Evolutionary conservation across 2,797 vertebrate species (phyloP).

Genomic region (Benthosema pterotum): DNA sequence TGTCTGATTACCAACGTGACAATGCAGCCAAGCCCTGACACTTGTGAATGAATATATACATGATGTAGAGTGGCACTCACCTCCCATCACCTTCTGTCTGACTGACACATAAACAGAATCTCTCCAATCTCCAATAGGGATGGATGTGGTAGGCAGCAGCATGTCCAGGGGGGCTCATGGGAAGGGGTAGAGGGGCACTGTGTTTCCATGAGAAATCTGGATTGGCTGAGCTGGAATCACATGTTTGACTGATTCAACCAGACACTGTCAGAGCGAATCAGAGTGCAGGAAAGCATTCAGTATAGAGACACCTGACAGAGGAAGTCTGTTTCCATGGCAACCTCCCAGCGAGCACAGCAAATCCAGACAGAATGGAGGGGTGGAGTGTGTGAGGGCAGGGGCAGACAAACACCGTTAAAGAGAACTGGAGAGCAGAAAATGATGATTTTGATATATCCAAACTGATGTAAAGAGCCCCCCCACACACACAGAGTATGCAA

Average conservation of each 20-base stretch:
- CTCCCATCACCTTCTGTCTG: background rate
- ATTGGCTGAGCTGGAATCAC: constrained; percentile 57
- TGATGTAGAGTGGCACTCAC: background rate
- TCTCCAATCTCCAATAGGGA: constrained; percentile 4
- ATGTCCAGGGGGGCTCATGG: background rate
- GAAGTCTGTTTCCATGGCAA: constrained; percentile 76
- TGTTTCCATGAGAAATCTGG: constrained; percentile 21
- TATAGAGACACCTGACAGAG: constrained; percentile 67
- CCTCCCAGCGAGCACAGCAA: constrained; percentile 25
- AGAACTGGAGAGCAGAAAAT: constrained; percentile 24
- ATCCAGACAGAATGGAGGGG: constrained; percentile 20
- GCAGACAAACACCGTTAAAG: constrained; percentile 15
- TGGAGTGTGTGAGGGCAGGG: background rate
- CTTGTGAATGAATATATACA: background rate
- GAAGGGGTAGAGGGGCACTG: background rate
- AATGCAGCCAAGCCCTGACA: background rate
- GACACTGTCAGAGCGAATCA: constrained; percentile 66
- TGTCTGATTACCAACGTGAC: background rate
- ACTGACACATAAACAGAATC: background rate
- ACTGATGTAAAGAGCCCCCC: constrained; percentile 4
- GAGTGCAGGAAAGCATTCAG: constrained; percentile 48
- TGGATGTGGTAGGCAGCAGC: background rate
- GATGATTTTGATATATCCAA: constrained; percentile 28
- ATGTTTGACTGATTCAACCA: constrained; percentile 64
- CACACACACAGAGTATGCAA: constrained; percentile 35